phyloP scores from a whole-genome alignment of 2,113 vertebrate genomes.

The Pseudorhombus dupliciocellatus region DNA sequence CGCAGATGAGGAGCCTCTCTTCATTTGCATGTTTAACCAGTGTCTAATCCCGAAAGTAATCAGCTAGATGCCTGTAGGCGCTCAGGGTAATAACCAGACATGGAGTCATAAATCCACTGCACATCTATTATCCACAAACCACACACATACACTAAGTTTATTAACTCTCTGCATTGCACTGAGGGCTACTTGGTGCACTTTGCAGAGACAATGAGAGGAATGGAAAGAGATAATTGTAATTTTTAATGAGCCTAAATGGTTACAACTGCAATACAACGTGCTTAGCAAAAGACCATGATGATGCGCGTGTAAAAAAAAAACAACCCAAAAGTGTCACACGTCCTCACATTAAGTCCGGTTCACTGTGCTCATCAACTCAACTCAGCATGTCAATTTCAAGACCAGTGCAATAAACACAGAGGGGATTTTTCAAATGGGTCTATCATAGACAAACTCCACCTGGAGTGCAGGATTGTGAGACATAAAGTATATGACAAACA shows the following conservation, averaged over 20 bases:
- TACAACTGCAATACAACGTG: slow-evolving; percentile 28
- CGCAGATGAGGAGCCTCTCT: too few species aligned
- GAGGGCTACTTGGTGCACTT: slow-evolving; percentile 6
- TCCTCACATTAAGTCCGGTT: slow-evolving; percentile 22
- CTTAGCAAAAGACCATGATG: slow-evolving; percentile 13
- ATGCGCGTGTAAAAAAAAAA: slow-evolving; percentile 12
- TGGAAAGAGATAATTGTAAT: slow-evolving; percentile 8
- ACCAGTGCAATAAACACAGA: slow-evolving; percentile 35
- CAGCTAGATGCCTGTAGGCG: slow-evolving; percentile 8
- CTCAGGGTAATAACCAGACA: slow-evolving; percentile 39
- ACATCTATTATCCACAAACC: slow-evolving; percentile 23
- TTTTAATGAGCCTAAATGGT: slow-evolving; percentile 43
- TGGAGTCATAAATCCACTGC: slow-evolving; percentile 6
- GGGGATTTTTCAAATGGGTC: slow-evolving; percentile 21
- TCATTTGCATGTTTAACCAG: slow-evolving; percentile 4
- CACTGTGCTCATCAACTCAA: slow-evolving; percentile 45
- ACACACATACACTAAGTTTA: slow-evolving; percentile 25
- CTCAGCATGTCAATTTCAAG: slow-evolving; percentile 36
- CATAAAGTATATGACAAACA: background rate
- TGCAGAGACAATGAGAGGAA: background rate
- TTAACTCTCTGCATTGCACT: slow-evolving; percentile 38
- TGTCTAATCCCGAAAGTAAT: slow-evolving; percentile 36
- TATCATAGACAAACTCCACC: slow-evolving; percentile 1
- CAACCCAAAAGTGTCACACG: slow-evolving; percentile 14
- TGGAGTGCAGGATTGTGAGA: background rate